Percentiles rank a stretch among this genome's conserved stretches.
Evolutionary conservation across 2,888 invertebrate species (phyloP).

Genomic region (Apamea crenata): DNA sequence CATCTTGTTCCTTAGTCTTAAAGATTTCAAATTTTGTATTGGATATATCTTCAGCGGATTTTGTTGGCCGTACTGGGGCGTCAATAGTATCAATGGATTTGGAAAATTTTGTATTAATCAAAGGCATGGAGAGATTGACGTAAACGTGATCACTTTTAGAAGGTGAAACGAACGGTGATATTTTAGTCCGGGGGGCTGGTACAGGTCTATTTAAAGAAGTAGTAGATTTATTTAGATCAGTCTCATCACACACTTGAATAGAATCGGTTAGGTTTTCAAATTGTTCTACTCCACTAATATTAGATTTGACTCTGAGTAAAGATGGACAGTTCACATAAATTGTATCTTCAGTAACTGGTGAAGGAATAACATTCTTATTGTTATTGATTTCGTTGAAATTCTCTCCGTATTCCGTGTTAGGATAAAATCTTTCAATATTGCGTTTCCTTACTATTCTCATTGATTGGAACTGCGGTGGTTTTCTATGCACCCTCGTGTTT

Average conservation of each 20-base stretch:
- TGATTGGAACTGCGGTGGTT: constrained; percentile 85
- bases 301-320: constrained; percentile 79
- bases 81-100: constrained; percentile 82
- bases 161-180: constrained; percentile 81
- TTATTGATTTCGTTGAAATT: constrained; percentile 88
- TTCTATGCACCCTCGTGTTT: constrained; percentile 83
- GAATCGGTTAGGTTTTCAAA: constrained; percentile 93
- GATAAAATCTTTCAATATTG: constrained; percentile 88
- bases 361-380: constrained; percentile 78
- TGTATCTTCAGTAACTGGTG: constrained; percentile 77
- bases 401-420: constrained; percentile 87
- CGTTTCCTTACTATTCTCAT: constrained; percentile 87
- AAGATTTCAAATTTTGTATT: constrained; percentile 66
- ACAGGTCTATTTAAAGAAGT: constrained; percentile 89
- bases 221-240: constrained; percentile 79
- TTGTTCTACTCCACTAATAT: constrained; percentile 85
- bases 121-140: constrained; percentile 90
- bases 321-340: constrained; percentile 88
- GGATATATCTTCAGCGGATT: constrained; percentile 82
- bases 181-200: constrained; percentile 90
- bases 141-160: constrained; percentile 90
- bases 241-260: constrained; percentile 92
- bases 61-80: constrained; percentile 81
- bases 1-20: constrained; percentile 65
- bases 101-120: constrained; percentile 79